phyloP scores from a whole-genome alignment of 2,113 vertebrate genomes.

The Oncorhynchus nerka region DNA sequence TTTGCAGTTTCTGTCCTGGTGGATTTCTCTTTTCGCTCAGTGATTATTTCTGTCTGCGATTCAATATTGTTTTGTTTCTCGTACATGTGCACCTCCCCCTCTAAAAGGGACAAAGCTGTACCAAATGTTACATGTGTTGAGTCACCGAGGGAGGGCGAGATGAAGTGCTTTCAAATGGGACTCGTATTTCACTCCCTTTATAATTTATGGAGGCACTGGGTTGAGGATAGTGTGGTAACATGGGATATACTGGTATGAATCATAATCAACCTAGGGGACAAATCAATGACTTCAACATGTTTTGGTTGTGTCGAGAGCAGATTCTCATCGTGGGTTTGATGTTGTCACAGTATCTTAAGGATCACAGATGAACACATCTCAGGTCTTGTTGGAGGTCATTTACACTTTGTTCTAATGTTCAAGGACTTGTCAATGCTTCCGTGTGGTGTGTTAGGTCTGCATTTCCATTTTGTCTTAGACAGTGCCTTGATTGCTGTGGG shows the following conservation, averaged over 20 bases:
- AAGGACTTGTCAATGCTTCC: no score
- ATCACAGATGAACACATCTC: neutral
- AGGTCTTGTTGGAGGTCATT: no score
- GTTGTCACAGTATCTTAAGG: neutral
- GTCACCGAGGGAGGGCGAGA: conserved; percentile 46
- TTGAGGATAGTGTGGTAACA: conserved; percentile 57
- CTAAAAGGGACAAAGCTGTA: conserved; percentile 4
- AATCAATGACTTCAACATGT: conserved; percentile 57
- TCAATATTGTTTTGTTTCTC: neutral
- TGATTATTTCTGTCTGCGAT: no score
- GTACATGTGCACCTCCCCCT: neutral
- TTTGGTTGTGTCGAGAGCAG: conserved; percentile 13
- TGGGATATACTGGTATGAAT: conserved; percentile 53
- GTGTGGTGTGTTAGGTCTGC: no score
- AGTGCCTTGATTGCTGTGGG: no score
- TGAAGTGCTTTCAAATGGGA: conserved; percentile 42
- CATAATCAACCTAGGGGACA: conserved; percentile 45
- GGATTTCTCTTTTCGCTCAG: no score
- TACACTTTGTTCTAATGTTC: no score
- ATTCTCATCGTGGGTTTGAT: neutral
- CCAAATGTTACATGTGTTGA: conserved; percentile 34
- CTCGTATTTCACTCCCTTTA: conserved; percentile 62
- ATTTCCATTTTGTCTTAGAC: no score
- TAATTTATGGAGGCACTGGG: conserved; percentile 60
- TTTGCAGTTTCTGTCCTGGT: conserved; percentile 38